phyloP scores from a whole-genome alignment of 2,113 vertebrate species.

The Catharus minimus region DNA sequence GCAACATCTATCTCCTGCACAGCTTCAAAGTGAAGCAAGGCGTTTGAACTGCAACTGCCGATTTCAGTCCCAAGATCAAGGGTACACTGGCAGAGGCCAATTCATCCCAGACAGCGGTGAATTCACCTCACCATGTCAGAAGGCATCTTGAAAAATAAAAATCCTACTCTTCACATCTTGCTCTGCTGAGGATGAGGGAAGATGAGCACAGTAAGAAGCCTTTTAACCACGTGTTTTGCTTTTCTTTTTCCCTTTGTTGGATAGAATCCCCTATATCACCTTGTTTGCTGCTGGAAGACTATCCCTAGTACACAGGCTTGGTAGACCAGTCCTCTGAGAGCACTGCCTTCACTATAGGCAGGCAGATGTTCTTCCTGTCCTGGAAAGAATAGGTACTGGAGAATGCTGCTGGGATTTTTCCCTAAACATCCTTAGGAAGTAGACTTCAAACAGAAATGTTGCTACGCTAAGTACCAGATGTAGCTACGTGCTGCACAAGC shows the following conservation, averaged over 20 bases:
- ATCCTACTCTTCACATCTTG: neutral
- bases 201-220: neutral
- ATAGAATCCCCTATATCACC: neutral
- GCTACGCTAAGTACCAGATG: neutral
- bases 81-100: neutral
- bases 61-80: fast-evolving
- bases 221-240: neutral
- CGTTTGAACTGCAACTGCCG: fast-evolving
- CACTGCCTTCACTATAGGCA: neutral
- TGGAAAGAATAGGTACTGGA: neutral
- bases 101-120: neutral
- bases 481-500: neutral
- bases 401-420: neutral
- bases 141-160: neutral
- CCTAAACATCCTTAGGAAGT: neutral
- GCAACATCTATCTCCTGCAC: neutral
- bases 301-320: neutral
- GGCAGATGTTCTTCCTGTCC: neutral
- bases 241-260: neutral
- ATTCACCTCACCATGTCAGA: neutral
- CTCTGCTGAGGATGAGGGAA: neutral
- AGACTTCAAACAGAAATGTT: neutral
- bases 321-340: neutral
- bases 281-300: neutral
- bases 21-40: neutral